A percentile compares a stretch with the other conserved stretches of the same genome.
Conservation (phyloP, 2,113 vertebrate genomes). For the Antigone vipio region DNA sequence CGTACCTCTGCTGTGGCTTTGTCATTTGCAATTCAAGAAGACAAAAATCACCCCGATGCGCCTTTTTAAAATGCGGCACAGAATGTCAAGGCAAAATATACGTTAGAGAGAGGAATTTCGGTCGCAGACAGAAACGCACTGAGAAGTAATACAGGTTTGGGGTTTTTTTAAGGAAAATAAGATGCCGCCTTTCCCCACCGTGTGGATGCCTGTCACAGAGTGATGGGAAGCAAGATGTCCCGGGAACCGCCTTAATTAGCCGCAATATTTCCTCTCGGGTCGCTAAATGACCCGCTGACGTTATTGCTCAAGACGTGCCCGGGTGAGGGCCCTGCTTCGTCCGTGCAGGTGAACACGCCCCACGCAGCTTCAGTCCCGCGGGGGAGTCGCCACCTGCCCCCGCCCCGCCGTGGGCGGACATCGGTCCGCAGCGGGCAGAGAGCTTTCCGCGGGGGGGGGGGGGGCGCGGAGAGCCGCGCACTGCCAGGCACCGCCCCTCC, state of each 20-base stretch:
- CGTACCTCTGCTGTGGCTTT: background rate
- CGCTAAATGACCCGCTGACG: background rate
- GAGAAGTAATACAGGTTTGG: background rate
- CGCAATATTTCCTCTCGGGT: background rate
- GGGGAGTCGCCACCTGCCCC: background rate
- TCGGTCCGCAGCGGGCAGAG: background rate
- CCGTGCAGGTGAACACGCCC: background rate
- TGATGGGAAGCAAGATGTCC: background rate
- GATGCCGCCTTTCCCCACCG: background rate
- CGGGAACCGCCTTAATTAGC: background rate
- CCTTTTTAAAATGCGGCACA: rapidly evolving
- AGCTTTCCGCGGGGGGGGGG: background rate
- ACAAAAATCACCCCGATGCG: background rate
- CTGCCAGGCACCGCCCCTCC: conserved; percentile 66
- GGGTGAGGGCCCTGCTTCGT: too few relatives aligned
- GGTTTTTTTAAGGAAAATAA: background rate
- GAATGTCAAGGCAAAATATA: background rate
- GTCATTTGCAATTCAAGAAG: too few relatives aligned
- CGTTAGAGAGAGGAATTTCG: background rate
- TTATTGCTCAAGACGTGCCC: background rate
- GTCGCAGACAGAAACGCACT: background rate
- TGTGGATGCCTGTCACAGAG: background rate
- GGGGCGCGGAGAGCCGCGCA: background rate
- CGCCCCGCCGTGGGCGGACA: background rate
- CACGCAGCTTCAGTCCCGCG: background rate